Conservation (phyloP, 92 coral and sea anemone genomes). For the Porites lobata region DNA sequence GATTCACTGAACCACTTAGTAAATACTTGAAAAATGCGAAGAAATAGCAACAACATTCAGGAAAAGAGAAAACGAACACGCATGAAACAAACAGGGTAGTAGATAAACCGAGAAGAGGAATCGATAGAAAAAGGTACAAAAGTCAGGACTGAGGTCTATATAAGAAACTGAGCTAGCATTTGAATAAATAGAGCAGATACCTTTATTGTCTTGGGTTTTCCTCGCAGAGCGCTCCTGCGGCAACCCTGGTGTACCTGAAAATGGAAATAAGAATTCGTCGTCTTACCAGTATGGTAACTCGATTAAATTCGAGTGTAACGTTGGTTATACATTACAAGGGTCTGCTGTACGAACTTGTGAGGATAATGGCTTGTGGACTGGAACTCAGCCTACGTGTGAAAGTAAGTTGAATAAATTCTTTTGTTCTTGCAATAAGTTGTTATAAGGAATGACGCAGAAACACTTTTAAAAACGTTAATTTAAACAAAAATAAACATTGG, state of each 20-base stretch:
- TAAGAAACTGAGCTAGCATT: background rate
- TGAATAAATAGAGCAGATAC: background rate
- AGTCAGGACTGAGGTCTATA: no score
- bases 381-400: conserved; percentile 79
- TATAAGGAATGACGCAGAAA: no score
- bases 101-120: no score
- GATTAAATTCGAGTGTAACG: conserved; percentile 66
- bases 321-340: conserved; percentile 75
- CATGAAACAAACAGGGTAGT: no score
- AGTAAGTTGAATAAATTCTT: conserved; percentile 50
- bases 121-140: no score
- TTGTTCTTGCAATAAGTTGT: no score
- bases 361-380: conserved; percentile 78
- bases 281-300: conserved; percentile 76
- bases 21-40: no score
- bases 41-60: no score
- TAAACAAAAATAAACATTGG: no score
- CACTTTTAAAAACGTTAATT: no score
- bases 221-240: conserved; percentile 85
- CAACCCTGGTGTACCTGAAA: conserved; percentile 76
- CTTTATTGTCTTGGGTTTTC: background rate
- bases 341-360: conserved; percentile 77
- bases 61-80: no score
- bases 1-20: no score
- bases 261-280: conserved; percentile 69